Evolutionary conservation across 2,888 invertebrate species (phyloP).

Genomic region (Priocnemis perturbator): DNA sequence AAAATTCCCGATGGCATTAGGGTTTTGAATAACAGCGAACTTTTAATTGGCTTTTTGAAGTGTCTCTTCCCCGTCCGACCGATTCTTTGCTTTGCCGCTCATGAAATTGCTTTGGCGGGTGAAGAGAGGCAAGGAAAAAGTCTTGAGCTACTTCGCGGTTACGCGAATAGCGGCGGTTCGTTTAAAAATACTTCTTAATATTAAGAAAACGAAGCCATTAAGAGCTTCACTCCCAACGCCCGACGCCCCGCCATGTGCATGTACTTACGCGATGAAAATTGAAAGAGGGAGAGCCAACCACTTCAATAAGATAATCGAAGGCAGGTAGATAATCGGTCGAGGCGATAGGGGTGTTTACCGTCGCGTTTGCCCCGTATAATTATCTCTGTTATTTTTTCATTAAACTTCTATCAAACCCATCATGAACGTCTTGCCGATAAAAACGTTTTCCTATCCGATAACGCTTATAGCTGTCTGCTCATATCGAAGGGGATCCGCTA

Average conservation of each 20-base stretch:
- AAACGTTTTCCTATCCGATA: conserved; percentile 32
- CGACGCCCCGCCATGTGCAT: neutral
- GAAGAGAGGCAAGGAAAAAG: too few species aligned
- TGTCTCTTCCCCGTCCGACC: too few species aligned
- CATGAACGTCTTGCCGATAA: conserved; percentile 28
- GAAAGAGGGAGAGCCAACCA: conserved; percentile 17
- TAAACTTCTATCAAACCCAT: conserved; percentile 60
- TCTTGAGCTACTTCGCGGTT: conserved; percentile 2
- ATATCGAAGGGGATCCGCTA: conserved; percentile 17
- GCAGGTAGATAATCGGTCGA: conserved; percentile 35
- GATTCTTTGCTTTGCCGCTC: too few species aligned
- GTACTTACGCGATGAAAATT: conserved; percentile 19
- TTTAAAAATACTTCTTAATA: neutral
- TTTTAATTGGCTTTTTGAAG: too few species aligned
- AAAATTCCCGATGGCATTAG: conserved; percentile 8
- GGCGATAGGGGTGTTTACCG: conserved; percentile 42
- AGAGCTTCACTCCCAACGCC: too few species aligned
- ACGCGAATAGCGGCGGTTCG: neutral
- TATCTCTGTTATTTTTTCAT: conserved; percentile 68
- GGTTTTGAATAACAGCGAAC: too few species aligned
- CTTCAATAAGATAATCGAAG: conserved; percentile 27
- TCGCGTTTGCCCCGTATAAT: conserved; percentile 51
- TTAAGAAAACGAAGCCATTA: too few species aligned
- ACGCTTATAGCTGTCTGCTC: neutral
- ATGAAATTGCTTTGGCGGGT: too few species aligned